Percentiles rank a stretch among this genome's conserved stretches.
Evolutionary conservation across 2,113 vertebrate species (phyloP).

Genomic region (Gnathonemus longibarbis): DNA sequence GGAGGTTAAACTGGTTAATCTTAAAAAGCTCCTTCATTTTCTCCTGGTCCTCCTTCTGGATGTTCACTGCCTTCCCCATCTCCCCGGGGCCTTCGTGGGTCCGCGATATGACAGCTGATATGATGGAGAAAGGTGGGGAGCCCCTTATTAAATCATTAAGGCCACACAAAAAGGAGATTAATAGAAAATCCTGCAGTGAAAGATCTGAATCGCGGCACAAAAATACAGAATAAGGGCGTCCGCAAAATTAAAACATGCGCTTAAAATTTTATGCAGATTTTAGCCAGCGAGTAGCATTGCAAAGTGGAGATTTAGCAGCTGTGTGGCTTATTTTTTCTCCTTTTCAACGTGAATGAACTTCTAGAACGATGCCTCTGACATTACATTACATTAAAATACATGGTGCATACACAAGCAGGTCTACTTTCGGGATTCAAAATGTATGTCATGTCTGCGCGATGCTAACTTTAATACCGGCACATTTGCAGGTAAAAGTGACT

Average conservation of each 20-base stretch:
- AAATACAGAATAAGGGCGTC: neutral
- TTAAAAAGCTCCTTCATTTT: slow-evolving; percentile 98
- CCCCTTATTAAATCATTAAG: neutral
- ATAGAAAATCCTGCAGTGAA: neutral
- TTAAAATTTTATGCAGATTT: neutral
- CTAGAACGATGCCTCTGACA: neutral
- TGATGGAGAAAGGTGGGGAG: neutral
- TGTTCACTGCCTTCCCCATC: slow-evolving; percentile 90
- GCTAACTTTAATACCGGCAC: neutral
- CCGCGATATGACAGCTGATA: slow-evolving; percentile 85
- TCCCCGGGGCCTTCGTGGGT: slow-evolving; percentile 88
- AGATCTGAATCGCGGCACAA: neutral
- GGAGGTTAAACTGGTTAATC: slow-evolving; percentile 97
- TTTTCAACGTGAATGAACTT: neutral
- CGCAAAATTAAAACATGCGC: neutral
- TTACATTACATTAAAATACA: neutral
- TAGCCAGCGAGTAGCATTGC: neutral
- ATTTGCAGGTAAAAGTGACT: neutral
- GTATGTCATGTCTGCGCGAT: neutral
- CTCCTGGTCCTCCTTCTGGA: slow-evolving; percentile 88
- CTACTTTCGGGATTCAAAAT: neutral
- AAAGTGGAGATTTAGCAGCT: slow-evolving; percentile 4
- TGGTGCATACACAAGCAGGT: neutral
- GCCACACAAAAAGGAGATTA: neutral
- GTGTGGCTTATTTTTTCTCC: neutral